phyloP scores from a whole-genome alignment of 2,797 vertebrate genomes.

The Catostomus latipinnis region DNA sequence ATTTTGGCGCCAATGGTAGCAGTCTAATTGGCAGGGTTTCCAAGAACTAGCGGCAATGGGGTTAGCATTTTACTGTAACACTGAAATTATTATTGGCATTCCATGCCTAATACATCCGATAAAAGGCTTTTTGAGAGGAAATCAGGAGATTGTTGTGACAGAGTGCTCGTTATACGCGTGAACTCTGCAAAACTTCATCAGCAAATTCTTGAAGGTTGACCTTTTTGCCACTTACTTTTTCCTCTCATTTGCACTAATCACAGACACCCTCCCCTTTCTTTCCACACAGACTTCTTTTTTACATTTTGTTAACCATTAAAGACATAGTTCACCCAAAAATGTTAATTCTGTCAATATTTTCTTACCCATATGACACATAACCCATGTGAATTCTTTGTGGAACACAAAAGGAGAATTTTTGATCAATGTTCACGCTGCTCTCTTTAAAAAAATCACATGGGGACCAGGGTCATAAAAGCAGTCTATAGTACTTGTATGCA shows the following conservation, averaged over 20 bases:
- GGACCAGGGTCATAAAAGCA: too few relatives aligned
- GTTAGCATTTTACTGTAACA: slow-evolving; percentile 61
- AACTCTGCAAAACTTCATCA: slow-evolving; percentile 44
- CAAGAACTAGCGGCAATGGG: slow-evolving; percentile 69
- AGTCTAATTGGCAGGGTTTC: slow-evolving; percentile 71
- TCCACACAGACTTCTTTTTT: too few relatives aligned
- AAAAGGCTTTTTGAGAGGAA: slow-evolving; percentile 44
- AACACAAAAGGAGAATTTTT: too few relatives aligned
- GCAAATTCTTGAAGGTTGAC: slow-evolving; percentile 18
- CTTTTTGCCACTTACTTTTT: slow-evolving; percentile 20
- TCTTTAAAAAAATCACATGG: too few relatives aligned
- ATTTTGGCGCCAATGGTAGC: slow-evolving; percentile 66
- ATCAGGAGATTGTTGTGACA: slow-evolving; percentile 50
- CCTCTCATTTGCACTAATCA: neutral
- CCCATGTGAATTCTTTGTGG: too few relatives aligned
- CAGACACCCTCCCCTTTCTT: too few relatives aligned
- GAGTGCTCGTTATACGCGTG: slow-evolving; percentile 25
- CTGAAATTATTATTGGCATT: slow-evolving; percentile 50
- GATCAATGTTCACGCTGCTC: too few relatives aligned
- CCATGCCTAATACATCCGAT: slow-evolving; percentile 50
- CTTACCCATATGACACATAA: too few relatives aligned
- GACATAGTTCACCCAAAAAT: too few relatives aligned
- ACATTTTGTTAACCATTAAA: too few relatives aligned
- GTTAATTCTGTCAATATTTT: too few relatives aligned
- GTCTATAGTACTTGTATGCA: too few relatives aligned